Conservation (phyloP, 2,113 vertebrate species). For the Cryptoleucopteryx plumbea region DNA sequence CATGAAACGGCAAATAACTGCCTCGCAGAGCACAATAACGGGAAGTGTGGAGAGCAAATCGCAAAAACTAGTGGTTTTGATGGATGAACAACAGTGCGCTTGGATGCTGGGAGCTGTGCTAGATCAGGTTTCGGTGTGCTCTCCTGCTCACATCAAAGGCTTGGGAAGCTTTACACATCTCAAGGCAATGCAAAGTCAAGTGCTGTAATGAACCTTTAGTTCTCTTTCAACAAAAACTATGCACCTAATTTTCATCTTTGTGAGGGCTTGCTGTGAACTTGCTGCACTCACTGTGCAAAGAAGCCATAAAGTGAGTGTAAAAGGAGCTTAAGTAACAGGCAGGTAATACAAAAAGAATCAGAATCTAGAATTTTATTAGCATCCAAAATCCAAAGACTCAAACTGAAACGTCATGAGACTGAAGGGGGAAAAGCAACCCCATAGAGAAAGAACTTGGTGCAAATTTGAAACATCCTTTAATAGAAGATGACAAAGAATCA, state of each 20-base stretch:
- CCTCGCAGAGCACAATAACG: rapidly evolving
- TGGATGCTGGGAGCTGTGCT: background rate
- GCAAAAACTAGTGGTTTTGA: background rate
- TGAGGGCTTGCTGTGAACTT: background rate
- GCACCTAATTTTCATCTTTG: background rate
- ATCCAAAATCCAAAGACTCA: background rate
- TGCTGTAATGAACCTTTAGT: background rate
- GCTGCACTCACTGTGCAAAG: background rate
- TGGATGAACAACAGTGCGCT: background rate
- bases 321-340: background rate
- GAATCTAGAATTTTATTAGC: background rate
- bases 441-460: background rate
- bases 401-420: background rate
- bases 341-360: background rate
- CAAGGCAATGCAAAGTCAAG: background rate
- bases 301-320: background rate
- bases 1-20: background rate
- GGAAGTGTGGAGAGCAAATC: background rate
- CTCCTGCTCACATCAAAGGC: background rate
- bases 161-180: background rate
- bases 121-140: background rate
- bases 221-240: background rate
- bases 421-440: background rate
- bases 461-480: background rate
- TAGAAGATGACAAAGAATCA: background rate